Conservation (phyloP, 1,140 invertebrate genomes). For the Leptinotarsa undecemlineata region DNA sequence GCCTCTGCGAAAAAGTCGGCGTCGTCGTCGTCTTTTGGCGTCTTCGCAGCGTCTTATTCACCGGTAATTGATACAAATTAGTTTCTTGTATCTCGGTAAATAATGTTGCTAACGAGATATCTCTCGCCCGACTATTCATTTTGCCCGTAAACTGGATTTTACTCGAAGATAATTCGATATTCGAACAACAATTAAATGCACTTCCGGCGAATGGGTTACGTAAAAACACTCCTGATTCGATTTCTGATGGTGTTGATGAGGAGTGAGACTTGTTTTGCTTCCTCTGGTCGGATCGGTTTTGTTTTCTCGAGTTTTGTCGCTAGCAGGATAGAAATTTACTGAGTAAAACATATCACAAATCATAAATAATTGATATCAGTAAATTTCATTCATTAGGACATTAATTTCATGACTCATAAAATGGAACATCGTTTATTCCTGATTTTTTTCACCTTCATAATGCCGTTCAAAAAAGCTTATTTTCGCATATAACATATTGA, state of each 20-base stretch:
- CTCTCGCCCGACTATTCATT: conserved; percentile 28
- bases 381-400: no score
- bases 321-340: no score
- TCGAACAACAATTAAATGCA: conserved; percentile 31
- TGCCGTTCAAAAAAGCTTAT: no score
- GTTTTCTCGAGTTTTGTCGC: no score
- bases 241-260: conserved; percentile 14
- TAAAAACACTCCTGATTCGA: conserved; percentile 26
- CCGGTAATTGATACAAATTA: conserved; percentile 32
- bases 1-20: conserved; percentile 6
- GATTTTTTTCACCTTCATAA: no score
- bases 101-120: conserved; percentile 29
- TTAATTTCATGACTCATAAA: no score
- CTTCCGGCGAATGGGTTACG: conserved; percentile 27
- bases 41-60: conserved; percentile 27
- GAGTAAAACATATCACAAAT: no score
- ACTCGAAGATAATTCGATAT: conserved; percentile 25
- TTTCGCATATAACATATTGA: no score
- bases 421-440: no score
- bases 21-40: conserved; percentile 20
- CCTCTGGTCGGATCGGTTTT: not conserved
- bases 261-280: not conserved
- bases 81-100: conserved; percentile 28
- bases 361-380: no score
- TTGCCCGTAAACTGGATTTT: not conserved